Evolutionary conservation across 2,113 vertebrate species (phyloP).

Genomic region (Xiphophorus maculatus): DNA sequence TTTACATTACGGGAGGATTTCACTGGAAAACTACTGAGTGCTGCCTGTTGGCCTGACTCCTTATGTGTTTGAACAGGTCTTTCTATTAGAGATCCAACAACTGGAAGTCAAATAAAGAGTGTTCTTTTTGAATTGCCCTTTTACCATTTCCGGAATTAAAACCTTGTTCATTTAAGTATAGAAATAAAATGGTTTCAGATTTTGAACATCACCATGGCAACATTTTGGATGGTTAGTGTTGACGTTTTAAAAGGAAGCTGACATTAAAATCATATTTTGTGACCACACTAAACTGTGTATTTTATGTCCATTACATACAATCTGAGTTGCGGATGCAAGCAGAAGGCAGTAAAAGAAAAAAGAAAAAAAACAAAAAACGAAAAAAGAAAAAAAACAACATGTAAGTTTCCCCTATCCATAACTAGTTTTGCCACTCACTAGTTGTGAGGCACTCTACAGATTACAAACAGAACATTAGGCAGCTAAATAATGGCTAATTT

Average conservation of each 20-base stretch:
- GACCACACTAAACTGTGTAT: not conserved
- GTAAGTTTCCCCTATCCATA: too few species aligned
- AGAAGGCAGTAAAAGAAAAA: not conserved
- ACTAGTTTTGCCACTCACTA: too few species aligned
- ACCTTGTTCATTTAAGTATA: slow-evolving; percentile 1
- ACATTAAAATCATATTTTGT: not conserved
- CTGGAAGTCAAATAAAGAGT: not conserved
- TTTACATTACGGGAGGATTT: slow-evolving; percentile 18
- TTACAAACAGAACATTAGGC: too few species aligned
- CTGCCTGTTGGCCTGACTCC: not conserved
- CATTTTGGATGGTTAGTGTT: not conserved
- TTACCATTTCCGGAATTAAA: not conserved
- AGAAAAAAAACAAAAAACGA: too few species aligned
- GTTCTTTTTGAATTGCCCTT: not conserved
- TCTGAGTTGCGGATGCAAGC: not conserved
- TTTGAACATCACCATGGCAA: not conserved
- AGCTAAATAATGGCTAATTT: too few species aligned
- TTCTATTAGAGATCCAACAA: not conserved
- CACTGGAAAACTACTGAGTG: not conserved
- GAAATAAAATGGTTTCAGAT: not conserved
- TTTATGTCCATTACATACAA: too few species aligned
- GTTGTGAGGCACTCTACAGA: too few species aligned
- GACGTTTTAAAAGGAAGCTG: not conserved
- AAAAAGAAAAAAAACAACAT: too few species aligned
- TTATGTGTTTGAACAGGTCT: not conserved